Evolutionary conservation across 2,888 invertebrate species (phyloP), one percentile per base, ranked within the genome.

Genomic region (Cerastis leucographa): DNA sequence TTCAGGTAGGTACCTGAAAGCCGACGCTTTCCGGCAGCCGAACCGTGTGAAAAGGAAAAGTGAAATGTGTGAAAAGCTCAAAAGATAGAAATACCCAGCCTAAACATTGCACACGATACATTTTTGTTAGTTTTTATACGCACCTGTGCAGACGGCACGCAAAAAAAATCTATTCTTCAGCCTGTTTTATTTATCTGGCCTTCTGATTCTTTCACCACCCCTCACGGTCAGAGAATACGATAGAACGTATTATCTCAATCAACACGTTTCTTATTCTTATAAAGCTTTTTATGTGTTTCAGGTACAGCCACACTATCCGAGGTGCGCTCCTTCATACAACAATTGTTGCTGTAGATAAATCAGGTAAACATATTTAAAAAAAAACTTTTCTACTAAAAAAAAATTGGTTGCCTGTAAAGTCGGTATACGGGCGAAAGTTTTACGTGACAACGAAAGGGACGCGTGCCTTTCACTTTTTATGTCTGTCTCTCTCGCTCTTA

Each of bases 281-380:
- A 61, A 54, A 74, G 49, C 35, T 70, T 44, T 70, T 81, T 42
- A 72, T 82, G 62, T 92, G 9, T 61, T 92, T 35, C 91, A 95
- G 95, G 92, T 91, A 22, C 90, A 89, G 83, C 86, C 94, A 1
- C 95, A 95, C 81, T 96, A 95, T 86, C 93, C 95, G 17, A 89
- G 93, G 7, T 96, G 95, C 88, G 91, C 95, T 14, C 93, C 93
- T 35, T 93, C 94, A 0, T 93, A 93, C 68, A 92, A 93, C 74
- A 91, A 90, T 71, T 85, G 76, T 49, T 84, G 78, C 61, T 54
- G 51, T 73, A 72, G 81, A 85, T 74, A 78, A 71, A 59, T 62
- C 71, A 70, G 71, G 71, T 84, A 66, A 74, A 65, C 64, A 61
- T 11, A 8, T 46, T 4, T 35, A 12, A 42, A 42, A n/a, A n/a